Conservation (phyloP, 2,888 invertebrate genomes). For the Trachelus troglodyta region DNA sequence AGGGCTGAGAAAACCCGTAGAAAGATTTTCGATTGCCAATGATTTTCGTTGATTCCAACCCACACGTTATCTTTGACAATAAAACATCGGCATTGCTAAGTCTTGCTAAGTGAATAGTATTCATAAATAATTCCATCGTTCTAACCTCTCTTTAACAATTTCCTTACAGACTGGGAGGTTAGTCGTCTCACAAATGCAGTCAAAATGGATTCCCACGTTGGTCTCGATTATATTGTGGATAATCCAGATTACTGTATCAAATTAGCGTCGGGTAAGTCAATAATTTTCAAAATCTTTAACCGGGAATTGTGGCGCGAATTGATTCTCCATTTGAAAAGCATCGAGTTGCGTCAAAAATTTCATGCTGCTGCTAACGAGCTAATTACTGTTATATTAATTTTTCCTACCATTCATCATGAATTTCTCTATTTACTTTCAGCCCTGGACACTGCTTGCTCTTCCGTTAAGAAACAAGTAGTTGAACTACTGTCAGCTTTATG, state of each 20-base stretch:
- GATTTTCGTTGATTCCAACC: too few relatives aligned
- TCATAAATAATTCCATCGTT: not conserved
- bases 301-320: too few relatives aligned
- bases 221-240: slow-evolving; percentile 94
- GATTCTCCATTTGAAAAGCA: too few relatives aligned
- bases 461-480: slow-evolving; percentile 96
- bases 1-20: not conserved
- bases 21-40: too few relatives aligned
- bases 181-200: slow-evolving; percentile 53
- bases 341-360: too few relatives aligned
- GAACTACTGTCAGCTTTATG: slow-evolving; percentile 94
- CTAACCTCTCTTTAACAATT: not conserved
- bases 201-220: slow-evolving; percentile 90
- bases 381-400: not conserved
- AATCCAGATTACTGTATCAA: slow-evolving; percentile 92
- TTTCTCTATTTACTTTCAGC: slow-evolving; percentile 72
- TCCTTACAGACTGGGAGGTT: slow-evolving; percentile 41
- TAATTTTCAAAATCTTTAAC: slow-evolving; percentile 10
- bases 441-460: slow-evolving; percentile 88
- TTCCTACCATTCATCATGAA: not conserved
- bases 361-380: too few relatives aligned
- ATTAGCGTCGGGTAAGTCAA: slow-evolving; percentile 79
- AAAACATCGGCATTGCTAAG: too few relatives aligned
- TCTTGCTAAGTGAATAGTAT: not conserved
- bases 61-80: too few relatives aligned